Conservation (phyloP, 64 coral and sea anemone species). For the Stichodactyla helianthus region DNA sequence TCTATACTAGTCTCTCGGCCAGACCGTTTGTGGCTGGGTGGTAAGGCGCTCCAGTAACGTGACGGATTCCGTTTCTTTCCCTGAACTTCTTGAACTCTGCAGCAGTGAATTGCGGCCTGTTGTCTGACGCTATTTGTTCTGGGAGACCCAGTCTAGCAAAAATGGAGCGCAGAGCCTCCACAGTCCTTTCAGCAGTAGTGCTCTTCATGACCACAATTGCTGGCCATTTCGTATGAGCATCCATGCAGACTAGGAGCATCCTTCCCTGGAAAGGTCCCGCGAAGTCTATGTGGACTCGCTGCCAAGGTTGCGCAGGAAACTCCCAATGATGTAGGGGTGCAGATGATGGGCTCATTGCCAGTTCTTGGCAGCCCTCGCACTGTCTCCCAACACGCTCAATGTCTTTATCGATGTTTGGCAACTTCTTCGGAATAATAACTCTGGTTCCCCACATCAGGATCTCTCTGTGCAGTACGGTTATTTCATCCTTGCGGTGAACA, state of each 20-base stretch:
- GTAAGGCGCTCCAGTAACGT: too few species aligned
- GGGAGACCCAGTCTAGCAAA: too few species aligned
- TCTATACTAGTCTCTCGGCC: neutral
- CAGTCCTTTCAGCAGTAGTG: too few species aligned
- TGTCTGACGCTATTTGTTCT: too few species aligned
- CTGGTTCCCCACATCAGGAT: constrained; percentile 8
- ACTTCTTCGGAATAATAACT: neutral
- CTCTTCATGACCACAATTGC: too few species aligned
- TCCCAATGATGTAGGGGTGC: constrained; percentile 26
- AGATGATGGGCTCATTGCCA: constrained; percentile 4
- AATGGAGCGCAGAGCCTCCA: too few species aligned
- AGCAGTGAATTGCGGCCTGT: too few species aligned
- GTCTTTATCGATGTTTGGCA: constrained; percentile 36
- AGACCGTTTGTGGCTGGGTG: too few species aligned
- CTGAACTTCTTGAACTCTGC: neutral
- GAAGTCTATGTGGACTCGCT: constrained; percentile 36
- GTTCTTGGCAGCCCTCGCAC: constrained; percentile 27
- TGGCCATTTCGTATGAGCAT: too few species aligned
- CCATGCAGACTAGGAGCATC: too few species aligned
- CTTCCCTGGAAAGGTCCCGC: neutral
- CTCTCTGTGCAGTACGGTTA: neutral
- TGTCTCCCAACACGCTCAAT: neutral
- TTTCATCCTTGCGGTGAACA: neutral
- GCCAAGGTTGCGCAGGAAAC: constrained; percentile 22
- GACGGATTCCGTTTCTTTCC: too few species aligned